These are phyloP conservation scores for Electrophaes corylata DNA, from an alignment of 2,888 invertebrate genomes.

Conservation along the genomic window DNA sequence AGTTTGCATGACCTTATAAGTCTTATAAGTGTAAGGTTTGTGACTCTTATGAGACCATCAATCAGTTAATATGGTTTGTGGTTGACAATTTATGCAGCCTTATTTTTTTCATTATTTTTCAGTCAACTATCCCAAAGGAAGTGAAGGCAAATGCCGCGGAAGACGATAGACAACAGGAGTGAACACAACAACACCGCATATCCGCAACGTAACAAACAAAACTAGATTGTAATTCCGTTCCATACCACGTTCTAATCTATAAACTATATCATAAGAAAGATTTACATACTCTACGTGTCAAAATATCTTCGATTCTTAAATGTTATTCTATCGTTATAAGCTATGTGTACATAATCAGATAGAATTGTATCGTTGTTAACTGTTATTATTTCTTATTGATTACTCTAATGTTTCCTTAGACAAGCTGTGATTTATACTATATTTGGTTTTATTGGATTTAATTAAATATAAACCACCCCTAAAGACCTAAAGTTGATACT, in stretches of 20 bases:
- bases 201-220: slow-evolving; percentile 48
- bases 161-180: slow-evolving; percentile 77
- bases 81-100: background rate
- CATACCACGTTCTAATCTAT: slow-evolving; percentile 50
- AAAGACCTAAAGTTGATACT: slow-evolving; percentile 32
- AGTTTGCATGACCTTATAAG: no score
- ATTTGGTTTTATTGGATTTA: slow-evolving; percentile 32
- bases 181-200: slow-evolving; percentile 48
- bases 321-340: slow-evolving; percentile 70
- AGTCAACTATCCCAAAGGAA: slow-evolving; percentile 76
- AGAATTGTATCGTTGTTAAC: slow-evolving; percentile 56
- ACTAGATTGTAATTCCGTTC: slow-evolving; percentile 62
- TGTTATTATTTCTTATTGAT: slow-evolving; percentile 34
- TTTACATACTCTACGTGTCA: slow-evolving; percentile 45
- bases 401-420: slow-evolving; percentile 29
- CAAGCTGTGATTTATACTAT: slow-evolving; percentile 47
- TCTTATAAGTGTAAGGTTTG: no score
- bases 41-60: no score
- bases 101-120: slow-evolving; percentile 47
- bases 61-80: background rate
- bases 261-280: slow-evolving; percentile 51
- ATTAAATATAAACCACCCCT: slow-evolving; percentile 42
- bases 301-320: slow-evolving; percentile 67
- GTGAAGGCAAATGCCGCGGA: slow-evolving; percentile 73
- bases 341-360: slow-evolving; percentile 76